These are phyloP conservation scores for Lophura nycthemera DNA, from an alignment of 2,113 vertebrate genomes.

Conservation along the genomic window DNA sequence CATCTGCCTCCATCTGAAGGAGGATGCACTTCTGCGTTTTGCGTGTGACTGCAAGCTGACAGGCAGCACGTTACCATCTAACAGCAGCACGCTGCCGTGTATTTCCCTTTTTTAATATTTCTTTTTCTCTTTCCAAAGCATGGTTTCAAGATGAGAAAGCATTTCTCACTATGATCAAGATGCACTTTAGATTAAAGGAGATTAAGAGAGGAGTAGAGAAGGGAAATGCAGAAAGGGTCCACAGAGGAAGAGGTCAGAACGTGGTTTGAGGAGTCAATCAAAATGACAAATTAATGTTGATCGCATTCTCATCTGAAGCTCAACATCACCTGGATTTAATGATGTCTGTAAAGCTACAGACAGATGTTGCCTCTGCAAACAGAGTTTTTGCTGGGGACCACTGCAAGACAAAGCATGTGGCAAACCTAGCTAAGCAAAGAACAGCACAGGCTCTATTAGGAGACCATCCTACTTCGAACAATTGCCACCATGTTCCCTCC, in stretches of 20 bases:
- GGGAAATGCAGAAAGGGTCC: neutral
- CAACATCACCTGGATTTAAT: neutral
- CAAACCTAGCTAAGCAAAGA: neutral
- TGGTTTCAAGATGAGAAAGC: slow-evolving; percentile 1
- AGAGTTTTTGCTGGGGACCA: neutral
- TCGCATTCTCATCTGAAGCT: neutral
- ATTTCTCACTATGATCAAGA: neutral
- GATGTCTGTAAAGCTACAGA: neutral
- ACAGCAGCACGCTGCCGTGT: accelerated
- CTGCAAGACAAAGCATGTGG: neutral
- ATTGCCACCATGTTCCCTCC: neutral
- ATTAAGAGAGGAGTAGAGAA: neutral
- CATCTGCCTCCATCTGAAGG: neutral
- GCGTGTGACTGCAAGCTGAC: neutral
- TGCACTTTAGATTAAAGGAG: neutral
- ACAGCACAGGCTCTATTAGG: neutral
- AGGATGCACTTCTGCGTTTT: neutral
- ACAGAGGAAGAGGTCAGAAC: neutral
- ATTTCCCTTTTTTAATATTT: slow-evolving; percentile 3
- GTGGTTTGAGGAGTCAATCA: accelerated
- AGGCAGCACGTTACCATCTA: neutral
- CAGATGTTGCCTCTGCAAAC: neutral
- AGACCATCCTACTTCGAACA: neutral
- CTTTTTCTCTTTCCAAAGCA: neutral
- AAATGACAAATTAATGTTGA: neutral